Evolutionary conservation across 2,797 vertebrate genomes (phyloP).

Genomic region (Allobates femoralis): DNA sequence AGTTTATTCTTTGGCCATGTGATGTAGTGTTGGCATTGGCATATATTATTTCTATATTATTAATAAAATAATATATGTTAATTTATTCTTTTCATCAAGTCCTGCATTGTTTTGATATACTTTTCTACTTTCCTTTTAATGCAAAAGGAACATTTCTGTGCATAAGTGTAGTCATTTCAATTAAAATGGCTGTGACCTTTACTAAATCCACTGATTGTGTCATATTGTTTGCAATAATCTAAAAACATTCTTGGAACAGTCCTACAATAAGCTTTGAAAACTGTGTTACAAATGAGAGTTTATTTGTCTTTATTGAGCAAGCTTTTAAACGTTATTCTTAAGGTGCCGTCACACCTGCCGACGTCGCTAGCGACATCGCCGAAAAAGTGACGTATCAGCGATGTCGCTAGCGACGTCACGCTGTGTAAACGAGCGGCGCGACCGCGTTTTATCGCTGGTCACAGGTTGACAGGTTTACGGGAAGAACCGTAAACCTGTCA

Average conservation of each 20-base stretch:
- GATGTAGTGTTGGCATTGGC: background rate
- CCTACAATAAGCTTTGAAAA: conserved; percentile 21
- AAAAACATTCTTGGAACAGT: background rate
- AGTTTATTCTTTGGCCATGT: background rate
- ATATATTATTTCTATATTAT: background rate
- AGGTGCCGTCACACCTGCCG: too few species aligned
- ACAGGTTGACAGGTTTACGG: too few species aligned
- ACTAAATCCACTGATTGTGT: conserved; percentile 3
- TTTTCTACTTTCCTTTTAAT: background rate
- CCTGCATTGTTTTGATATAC: background rate
- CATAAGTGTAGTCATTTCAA: conserved; percentile 15
- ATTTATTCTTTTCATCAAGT: background rate
- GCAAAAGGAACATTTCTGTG: background rate
- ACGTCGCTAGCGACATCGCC: too few species aligned
- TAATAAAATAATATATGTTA: background rate
- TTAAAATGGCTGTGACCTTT: conserved; percentile 14
- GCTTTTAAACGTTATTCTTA: background rate
- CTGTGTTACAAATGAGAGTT: conserved; percentile 5
- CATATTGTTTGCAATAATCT: conserved; percentile 1
- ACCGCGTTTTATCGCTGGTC: too few species aligned
- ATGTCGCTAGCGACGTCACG: too few species aligned
- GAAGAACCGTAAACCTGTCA: too few species aligned
- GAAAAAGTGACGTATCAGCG: too few species aligned
- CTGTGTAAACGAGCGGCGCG: too few species aligned
- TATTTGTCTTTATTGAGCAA: conserved; percentile 5